Base-by-base conservation (phyloP, 1,140 invertebrate species). In the Hypothenemus hampei region DNA sequence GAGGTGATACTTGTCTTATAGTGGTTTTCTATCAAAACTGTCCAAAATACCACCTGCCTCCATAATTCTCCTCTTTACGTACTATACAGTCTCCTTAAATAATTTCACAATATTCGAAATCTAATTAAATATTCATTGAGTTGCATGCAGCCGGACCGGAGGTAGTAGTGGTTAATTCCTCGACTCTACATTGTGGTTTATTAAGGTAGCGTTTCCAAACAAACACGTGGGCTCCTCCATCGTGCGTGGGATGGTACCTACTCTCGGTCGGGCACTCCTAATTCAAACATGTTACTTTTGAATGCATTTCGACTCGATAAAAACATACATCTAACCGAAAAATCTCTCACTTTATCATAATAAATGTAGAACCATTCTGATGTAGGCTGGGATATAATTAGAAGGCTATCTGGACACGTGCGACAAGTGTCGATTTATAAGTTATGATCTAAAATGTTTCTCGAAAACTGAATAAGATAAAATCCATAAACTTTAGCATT, bases 221-320 rank as follows among this genome's bases (percentile, higher is more conserved):
- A 43, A 50, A 53, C 53, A 59, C 59, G 63, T 65, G 63, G 63
- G 63, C 56, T 52, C 26, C 24, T 54, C 13, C 8, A n/a, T n/a
- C n/a, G n/a, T 22, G 45, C 44, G 63, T 59, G 61, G 62, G 61
- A 61, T 56, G 57, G n/a, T n/a, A n/a, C n/a, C n/a, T n/a, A n/a
- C n/a, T 46, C 59, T 37, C 54, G 58, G 57, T 59, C 44, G 37
- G 58, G 60, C 63, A 65, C 63, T 61, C 63, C 63, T 65, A 65
- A 62, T 65, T 63, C 63, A 65, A 65, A 65, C 63, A 65, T 65
- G 61, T 59, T 57, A 56, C 18, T 47, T 56, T 58, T 59, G 47
- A 60, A 61, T 63, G 58, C 59, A 61, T 64, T 63, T 64, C 44
- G 60, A 61, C 40, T 55, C 47, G 62, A 64, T 64, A 60, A 61